phyloP scores from a whole-genome alignment of 1,140 invertebrate genomes.

The Pararge aegeria region DNA sequence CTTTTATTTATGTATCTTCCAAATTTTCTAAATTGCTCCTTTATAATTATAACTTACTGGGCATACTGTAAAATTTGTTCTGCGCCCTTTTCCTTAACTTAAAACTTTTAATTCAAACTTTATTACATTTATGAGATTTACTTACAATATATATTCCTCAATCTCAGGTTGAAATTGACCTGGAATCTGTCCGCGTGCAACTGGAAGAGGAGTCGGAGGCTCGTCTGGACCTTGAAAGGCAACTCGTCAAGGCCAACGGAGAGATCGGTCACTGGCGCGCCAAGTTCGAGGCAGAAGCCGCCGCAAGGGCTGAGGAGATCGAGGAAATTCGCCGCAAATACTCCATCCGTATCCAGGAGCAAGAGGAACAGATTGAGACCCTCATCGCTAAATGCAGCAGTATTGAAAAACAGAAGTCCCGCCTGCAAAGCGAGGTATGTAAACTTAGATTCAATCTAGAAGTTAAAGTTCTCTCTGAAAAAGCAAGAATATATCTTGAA shows the following conservation, averaged over 20 bases:
- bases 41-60: too few species aligned
- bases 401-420: slow-evolving; percentile 97
- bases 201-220: slow-evolving; percentile 97
- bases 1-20: too few species aligned
- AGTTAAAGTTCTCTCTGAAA: background rate
- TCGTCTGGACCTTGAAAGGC: slow-evolving; percentile 95
- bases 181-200: slow-evolving; percentile 95
- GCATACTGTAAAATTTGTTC: too few species aligned
- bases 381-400: slow-evolving; percentile 95
- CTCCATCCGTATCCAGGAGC: slow-evolving; percentile 93
- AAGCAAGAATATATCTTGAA: too few species aligned
- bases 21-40: too few species aligned
- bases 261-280: slow-evolving; percentile 93
- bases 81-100: too few species aligned
- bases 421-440: slow-evolving; percentile 92
- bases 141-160: background rate
- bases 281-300: slow-evolving; percentile 95
- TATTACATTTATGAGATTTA: too few species aligned
- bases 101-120: too few species aligned
- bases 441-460: background rate
- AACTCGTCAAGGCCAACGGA: slow-evolving; percentile 94
- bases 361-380: slow-evolving; percentile 97
- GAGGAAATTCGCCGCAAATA: slow-evolving; percentile 96
- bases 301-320: slow-evolving; percentile 94
- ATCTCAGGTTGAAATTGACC: slow-evolving; percentile 90